Evolutionary conservation across 2,888 invertebrate genomes (phyloP).

Genomic region (Conops quadrifasciatus): DNA sequence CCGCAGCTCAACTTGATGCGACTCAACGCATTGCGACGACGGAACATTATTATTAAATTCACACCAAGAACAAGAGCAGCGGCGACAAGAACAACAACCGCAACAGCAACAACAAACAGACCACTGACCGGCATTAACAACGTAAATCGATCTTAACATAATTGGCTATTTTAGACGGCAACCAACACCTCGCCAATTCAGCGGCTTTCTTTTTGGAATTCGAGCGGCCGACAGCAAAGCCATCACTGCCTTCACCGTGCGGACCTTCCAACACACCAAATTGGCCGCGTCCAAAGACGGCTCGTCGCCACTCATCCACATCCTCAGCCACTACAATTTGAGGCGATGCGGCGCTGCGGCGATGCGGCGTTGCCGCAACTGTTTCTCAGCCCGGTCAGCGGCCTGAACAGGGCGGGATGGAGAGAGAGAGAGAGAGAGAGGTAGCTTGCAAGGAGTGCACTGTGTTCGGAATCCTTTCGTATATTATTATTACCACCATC

Average conservation of each 20-base stretch:
- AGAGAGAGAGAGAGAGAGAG: background rate
- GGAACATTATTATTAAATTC: conserved; percentile 44
- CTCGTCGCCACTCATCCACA: conserved; percentile 51
- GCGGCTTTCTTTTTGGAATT: conserved; percentile 48
- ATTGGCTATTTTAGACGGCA: conserved; percentile 56
- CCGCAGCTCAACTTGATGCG: conserved; percentile 9
- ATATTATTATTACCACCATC: conserved; percentile 40
- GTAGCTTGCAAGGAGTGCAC: background rate
- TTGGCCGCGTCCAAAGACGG: conserved; percentile 54
- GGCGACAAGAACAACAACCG: background rate
- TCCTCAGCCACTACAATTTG: background rate
- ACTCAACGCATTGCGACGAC: conserved; percentile 28
- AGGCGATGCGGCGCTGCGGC: background rate
- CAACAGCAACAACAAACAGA: background rate
- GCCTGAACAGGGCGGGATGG: background rate
- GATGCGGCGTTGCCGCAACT: background rate
- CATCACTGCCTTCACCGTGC: conserved; percentile 36
- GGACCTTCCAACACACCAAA: conserved; percentile 48
- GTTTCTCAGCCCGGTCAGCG: background rate
- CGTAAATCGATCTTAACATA: conserved; percentile 53
- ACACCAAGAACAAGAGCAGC: conserved; percentile 41
- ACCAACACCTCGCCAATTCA: conserved; percentile 52
- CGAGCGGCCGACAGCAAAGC: conserved; percentile 50
- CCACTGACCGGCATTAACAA: conserved; percentile 42
- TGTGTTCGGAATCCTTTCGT: conserved; percentile 28